Base-by-base conservation (phyloP, 2,113 vertebrate species). In the Heloderma charlesbogerti region DNA sequence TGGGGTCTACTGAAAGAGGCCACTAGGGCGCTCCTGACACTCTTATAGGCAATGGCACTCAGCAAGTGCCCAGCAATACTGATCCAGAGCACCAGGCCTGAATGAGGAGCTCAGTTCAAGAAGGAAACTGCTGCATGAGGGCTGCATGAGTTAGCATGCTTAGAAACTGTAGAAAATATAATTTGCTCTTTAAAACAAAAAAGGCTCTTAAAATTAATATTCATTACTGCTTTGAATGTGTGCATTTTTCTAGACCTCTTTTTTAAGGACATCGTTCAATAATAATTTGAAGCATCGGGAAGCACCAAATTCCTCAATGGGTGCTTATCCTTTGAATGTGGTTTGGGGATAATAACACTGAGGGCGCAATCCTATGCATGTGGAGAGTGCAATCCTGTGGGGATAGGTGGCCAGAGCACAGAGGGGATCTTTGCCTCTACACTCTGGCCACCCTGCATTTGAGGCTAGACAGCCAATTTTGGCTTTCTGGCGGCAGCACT, bases 261-360 rank as follows among this genome's bases (percentile, higher is more conserved):
- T 84, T n/a, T 63, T 16, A 72, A 69, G 51, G 90, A 87, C 6
- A 4, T 31, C 91, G 81, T 80, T 86, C 91, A 79, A 87, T 31
- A 89, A n/a, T 13, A 90, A 43, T 43, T 27, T 81, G 51, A 40
- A 93, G 90, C 2, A 0, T 60, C 37, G 10, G 77, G 72, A 57
- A 78, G 67, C 7, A 90, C 57, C 63, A 18, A 2, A 1, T 4
- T 29, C 71, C 20, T 67, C 93, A 13, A 69, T 1, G 79, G 88
- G 60, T n/a, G 72, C 25, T 5, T 1, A 16, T 86, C 80, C 2
- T 89, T 94, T 90, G 83, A 83, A 84, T 89, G 85, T 77, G 45
- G 88, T 6, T 37, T 67, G 37, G 90, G 16, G 15, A 84, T 91
- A 0, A 9, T 13, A 10, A 10, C 85, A 92, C 18, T 63, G 90